Evolutionary conservation across 2,113 vertebrate genomes (phyloP).

Genomic region (Leptobrachium ailaonicum): DNA sequence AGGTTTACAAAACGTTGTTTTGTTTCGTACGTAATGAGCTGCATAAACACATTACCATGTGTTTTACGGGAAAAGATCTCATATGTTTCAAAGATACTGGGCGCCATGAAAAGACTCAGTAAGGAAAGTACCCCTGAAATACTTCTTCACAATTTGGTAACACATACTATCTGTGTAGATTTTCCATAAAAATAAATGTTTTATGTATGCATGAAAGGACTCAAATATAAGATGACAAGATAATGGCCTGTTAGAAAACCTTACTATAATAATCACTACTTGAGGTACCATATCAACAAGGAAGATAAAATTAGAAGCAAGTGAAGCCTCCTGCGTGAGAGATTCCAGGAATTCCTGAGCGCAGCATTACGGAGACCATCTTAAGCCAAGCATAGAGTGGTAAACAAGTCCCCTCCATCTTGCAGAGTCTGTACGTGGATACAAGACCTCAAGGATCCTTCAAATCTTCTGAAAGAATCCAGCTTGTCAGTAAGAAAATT

Average conservation of each 20-base stretch:
- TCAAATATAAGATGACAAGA: conserved; percentile 8
- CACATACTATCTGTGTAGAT: no score
- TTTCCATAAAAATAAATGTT: background rate
- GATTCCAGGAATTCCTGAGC: conserved; percentile 52
- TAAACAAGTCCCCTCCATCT: conserved; percentile 52
- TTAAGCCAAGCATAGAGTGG: conserved; percentile 52
- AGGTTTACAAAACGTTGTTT: no score
- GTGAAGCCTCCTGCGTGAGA: conserved; percentile 49
- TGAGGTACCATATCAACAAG: conserved; percentile 39
- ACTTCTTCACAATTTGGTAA: no score
- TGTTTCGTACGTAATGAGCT: no score
- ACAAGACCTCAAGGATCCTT: background rate
- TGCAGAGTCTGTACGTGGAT: background rate
- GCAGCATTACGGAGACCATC: conserved; percentile 47
- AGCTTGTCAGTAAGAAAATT: conserved; percentile 9
- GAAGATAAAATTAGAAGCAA: conserved; percentile 54
- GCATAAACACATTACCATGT: no score
- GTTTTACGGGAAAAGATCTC: no score
- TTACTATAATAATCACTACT: background rate
- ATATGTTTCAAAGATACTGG: no score
- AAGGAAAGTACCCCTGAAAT: no score
- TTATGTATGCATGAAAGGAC: background rate
- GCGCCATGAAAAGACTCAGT: no score
- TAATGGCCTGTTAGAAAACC: background rate
- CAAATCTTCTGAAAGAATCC: conserved; percentile 22